These are phyloP conservation scores for Drosophila rellima DNA, from an alignment of 2,888 invertebrate species.

Conservation along the genomic window DNA sequence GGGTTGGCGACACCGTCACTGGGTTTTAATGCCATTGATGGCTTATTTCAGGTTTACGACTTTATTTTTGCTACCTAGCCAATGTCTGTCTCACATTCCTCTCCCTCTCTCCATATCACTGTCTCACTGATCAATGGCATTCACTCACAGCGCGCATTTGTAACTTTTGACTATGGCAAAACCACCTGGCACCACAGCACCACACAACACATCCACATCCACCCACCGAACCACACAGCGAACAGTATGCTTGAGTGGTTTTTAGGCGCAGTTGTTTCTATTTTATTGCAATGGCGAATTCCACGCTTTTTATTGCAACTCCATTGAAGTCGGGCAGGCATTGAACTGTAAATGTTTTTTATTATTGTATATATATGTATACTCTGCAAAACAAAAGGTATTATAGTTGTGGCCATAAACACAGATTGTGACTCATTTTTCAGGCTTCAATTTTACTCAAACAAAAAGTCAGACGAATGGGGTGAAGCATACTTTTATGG, in stretches of 20 bases:
- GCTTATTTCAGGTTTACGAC: conserved; percentile 81
- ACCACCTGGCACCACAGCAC: background rate
- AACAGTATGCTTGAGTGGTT: conserved; percentile 74
- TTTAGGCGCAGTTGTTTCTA: conserved; percentile 79
- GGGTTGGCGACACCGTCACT: conserved; percentile 56
- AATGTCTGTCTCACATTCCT: conserved; percentile 47
- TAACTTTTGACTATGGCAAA: conserved; percentile 70
- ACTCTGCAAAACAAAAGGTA: conserved; percentile 37
- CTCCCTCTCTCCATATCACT: conserved; percentile 3
- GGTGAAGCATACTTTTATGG: background rate
- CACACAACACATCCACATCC: background rate
- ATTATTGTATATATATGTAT: conserved; percentile 23
- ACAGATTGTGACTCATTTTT: conserved; percentile 8
- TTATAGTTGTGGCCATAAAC: conserved; percentile 36
- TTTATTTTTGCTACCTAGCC: conserved; percentile 78
- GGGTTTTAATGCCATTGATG: conserved; percentile 81
- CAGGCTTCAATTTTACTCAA: background rate
- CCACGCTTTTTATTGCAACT: conserved; percentile 75
- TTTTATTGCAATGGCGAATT: conserved; percentile 68
- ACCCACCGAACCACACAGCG: too few relatives aligned
- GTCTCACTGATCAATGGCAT: conserved; percentile 54
- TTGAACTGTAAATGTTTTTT: conserved; percentile 68
- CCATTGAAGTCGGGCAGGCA: conserved; percentile 68
- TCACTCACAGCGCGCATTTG: conserved; percentile 66
- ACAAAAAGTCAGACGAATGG: conserved; percentile 1